Percentiles rank a stretch among this genome's conserved stretches.
Conservation (phyloP, 2,888 invertebrate species). For the Helleia helle region DNA sequence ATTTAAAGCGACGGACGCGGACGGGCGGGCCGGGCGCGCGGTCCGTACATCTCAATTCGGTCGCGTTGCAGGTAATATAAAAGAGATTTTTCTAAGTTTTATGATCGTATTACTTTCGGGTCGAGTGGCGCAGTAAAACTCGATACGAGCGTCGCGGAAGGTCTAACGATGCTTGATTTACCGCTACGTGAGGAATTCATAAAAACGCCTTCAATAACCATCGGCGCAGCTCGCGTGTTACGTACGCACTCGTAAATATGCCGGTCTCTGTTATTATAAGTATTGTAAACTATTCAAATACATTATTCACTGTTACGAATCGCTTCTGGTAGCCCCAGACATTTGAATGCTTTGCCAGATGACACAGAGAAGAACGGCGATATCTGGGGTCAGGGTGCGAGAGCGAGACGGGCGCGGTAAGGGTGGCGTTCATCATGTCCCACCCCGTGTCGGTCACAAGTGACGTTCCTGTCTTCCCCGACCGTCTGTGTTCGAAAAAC, state of each 20-base stretch:
- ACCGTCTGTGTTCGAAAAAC: conserved; percentile 53
- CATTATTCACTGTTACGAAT: conserved; percentile 69
- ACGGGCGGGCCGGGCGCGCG: conserved; percentile 15
- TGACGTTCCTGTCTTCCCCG: conserved; percentile 62
- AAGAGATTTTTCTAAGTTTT: conserved; percentile 64
- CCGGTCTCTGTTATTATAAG: conserved; percentile 39
- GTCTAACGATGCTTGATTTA: conserved; percentile 64
- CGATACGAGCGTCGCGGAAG: conserved; percentile 52
- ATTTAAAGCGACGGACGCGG: conserved; percentile 33
- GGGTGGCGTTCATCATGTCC: conserved; percentile 62
- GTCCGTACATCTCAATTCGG: conserved; percentile 34
- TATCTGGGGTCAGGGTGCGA: conserved; percentile 26
- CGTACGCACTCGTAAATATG: conserved; percentile 15
- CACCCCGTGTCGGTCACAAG: conserved; percentile 66
- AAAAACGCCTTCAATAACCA: conserved; percentile 55
- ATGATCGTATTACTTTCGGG: conserved; percentile 52
- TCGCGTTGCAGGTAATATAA: conserved; percentile 40
- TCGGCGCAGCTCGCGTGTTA: conserved; percentile 21
- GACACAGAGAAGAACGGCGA: conserved; percentile 40
- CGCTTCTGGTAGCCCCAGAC: conserved; percentile 58
- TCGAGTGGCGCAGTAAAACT: conserved; percentile 54
- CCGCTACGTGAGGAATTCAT: conserved; percentile 57
- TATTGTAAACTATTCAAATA: conserved; percentile 51
- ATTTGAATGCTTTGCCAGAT: conserved; percentile 60
- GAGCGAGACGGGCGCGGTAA: conserved; percentile 41